A percentile compares a stretch with the other conserved stretches of the same genome.
These are phyloP conservation scores for Listronotus bonariensis DNA, from an alignment of 1,140 invertebrate species.

Conservation along the genomic window DNA sequence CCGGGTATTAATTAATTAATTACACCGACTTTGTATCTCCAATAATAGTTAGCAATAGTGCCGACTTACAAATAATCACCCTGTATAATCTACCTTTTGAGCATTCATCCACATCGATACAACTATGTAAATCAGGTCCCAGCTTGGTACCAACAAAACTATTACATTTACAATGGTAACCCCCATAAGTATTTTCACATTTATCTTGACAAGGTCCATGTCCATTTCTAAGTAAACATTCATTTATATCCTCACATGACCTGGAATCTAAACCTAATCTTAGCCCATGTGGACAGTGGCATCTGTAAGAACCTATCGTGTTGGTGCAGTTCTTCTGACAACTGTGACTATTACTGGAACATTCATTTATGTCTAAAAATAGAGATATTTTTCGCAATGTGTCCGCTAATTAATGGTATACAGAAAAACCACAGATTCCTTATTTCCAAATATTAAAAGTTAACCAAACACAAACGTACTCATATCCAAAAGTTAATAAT, in stretches of 20 bases:
- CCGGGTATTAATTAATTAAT: too few species aligned
- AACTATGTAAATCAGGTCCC: constrained; percentile 56
- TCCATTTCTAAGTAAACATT: constrained; percentile 73
- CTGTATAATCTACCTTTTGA: constrained; percentile 1
- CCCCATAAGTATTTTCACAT: constrained; percentile 64
- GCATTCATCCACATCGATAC: constrained; percentile 50
- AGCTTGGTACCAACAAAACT: constrained; percentile 60
- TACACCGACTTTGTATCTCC: too few species aligned
- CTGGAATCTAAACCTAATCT: constrained; percentile 61
- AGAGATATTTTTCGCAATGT: too few species aligned
- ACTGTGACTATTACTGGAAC: constrained; percentile 59
- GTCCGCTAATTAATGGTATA: too few species aligned
- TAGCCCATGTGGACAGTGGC: constrained; percentile 75
- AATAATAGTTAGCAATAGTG: too few species aligned
- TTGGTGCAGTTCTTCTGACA: constrained; percentile 70
- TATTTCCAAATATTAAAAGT: too few species aligned
- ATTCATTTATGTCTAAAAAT: constrained; percentile 71
- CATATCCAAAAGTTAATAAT: too few species aligned
- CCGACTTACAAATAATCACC: too few species aligned
- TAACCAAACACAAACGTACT: too few species aligned
- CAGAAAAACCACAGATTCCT: too few species aligned
- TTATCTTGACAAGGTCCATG: constrained; percentile 70
- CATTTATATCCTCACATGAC: constrained; percentile 74
- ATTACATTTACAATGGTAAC: constrained; percentile 39
- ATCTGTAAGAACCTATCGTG: constrained; percentile 69